Base-by-base conservation (phyloP, 2,113 vertebrate species). In the Neoarius graeffei region DNA sequence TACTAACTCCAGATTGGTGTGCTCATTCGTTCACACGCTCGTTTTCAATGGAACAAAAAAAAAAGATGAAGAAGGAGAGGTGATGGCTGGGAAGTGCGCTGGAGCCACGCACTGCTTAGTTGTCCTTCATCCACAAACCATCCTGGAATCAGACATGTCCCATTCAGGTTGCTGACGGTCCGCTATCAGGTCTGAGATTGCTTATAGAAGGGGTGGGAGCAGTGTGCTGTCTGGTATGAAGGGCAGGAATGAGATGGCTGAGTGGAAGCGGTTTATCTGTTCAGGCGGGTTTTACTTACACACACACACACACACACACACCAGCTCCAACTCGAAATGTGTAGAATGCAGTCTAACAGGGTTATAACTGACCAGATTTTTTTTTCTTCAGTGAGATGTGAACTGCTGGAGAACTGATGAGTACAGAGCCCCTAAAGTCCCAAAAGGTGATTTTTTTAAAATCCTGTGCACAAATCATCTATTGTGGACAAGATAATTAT, bases 241-340 rank as follows among this genome's bases (percentile, higher is more conserved):
- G 91, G 90, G 94, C 91, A 95, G 92, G 93, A 93, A 93, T 91
- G 90, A 95, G 93, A 93, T 89, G 95, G 94, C 93, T 94, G 85
- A 88, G 89, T 92, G 93, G 27, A 60, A 42, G 56, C 27, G 80
- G 80, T 62, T 60, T 93, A 95, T 95, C 93, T 95, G 94, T 94
- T 94, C 94, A 91, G 94, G 94, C 95, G 30, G 30, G 30, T 82
- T 8, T 15, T 10, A 8, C 52, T n/a, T 25, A 17, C 30, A 73
- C 69, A 42, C 73, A 50, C 73, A 19, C 35, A 48, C 73, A 50
- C 76, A 79, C 76, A 80, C 76, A 54, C 77, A 57, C 77, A 35
- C 79, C 13, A 27, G 3, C 17, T 56, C 25, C 23, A 54, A 1
- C 4, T 48, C 20, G 23, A 52, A 6, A 17, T 79, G 76, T 54